Evolutionary conservation across 2,888 invertebrate species (phyloP), one percentile per base, ranked within the genome.

Genomic region (Amblyteles armatorius): DNA sequence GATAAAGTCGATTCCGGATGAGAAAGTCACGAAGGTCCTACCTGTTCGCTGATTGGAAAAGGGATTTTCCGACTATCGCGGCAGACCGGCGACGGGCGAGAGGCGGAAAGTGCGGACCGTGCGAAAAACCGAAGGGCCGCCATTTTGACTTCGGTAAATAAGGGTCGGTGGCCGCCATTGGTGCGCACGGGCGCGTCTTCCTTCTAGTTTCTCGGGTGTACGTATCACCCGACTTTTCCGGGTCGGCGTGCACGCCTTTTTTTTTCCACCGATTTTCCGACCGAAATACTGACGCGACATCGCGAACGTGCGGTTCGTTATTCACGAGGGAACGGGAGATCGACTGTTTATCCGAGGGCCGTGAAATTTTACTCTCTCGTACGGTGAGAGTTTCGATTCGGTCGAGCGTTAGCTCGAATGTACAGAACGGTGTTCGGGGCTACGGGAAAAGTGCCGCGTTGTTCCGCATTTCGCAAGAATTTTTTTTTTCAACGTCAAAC

Each of bases 101-200:
- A 72, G 71, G 80, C 77, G 29, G 85, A 83, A 83, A 91, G 84
- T 79, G 81, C 85, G 65, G 86, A 86, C 78, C 92, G 91, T 89
- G 91, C 88, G 89, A 92, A 87, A 89, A 90, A 86, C 82, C 92
- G 89, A 89, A 93, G 93, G 92, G 92, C 90, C 84, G 93, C 93
- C 93, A 93, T 93, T 91, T 93, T 93, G 92, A 90, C 82, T 90
- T 88, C 83, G 88, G 89, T 92, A 91, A 92, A 91, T 91, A 92
- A 92, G 92, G 92, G 93, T 92, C 92, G 92, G 88, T 90, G 88
- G 88, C 90, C 90, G 92, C 92, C 93, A 93, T 93, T 93, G 91
- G 90, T 90, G 92, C 90, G 90, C 91, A 91, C 92, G 92, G 91
- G 92, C 91, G 93, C 93, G 93, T 93, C 93, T 92, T 92, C 87